These are phyloP conservation scores for Myiopsitta monachus DNA, from an alignment of 2,113 vertebrate genomes.

Conservation along the genomic window DNA sequence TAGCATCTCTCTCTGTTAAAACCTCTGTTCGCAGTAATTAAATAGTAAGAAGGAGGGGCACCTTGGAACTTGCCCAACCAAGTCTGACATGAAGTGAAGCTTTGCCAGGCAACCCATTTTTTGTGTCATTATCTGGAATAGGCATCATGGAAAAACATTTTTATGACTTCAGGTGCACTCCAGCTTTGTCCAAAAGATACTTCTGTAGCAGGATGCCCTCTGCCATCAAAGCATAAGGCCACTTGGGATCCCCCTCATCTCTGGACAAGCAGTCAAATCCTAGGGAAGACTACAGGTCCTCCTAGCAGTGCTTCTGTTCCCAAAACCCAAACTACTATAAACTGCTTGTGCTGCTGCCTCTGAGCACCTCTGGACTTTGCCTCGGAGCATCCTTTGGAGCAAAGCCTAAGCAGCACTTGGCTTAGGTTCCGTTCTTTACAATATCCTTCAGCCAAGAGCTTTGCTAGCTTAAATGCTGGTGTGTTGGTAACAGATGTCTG, in stretches of 20 bases:
- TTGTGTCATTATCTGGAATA: not conserved
- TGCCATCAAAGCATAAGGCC: not conserved
- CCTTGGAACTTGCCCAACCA: conserved; percentile 26
- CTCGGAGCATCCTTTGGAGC: not conserved
- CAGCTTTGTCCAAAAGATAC: not conserved
- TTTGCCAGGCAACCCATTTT: not conserved
- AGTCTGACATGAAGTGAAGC: not conserved
- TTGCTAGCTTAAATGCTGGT: not conserved
- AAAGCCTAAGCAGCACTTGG: not conserved
- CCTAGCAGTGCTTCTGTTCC: not conserved
- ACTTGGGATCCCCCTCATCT: not conserved
- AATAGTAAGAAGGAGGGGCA: conserved; percentile 41
- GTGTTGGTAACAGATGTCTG: conserved; percentile 20
- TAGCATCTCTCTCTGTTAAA: conserved; percentile 66
- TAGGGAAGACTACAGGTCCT: not conserved
- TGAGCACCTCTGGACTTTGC: not conserved
- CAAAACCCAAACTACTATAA: not conserved
- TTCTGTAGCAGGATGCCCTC: not conserved
- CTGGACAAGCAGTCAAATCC: not conserved
- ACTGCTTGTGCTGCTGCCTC: not conserved
- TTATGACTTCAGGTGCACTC: not conserved
- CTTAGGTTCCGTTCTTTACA: not conserved
- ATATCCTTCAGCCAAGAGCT: not conserved
- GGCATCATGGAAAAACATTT: not conserved
- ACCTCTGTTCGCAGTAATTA: conserved; percentile 69